These are phyloP conservation scores for Habrosyne pyritoides DNA, from an alignment of 2,888 invertebrate species.

Conservation along the genomic window DNA sequence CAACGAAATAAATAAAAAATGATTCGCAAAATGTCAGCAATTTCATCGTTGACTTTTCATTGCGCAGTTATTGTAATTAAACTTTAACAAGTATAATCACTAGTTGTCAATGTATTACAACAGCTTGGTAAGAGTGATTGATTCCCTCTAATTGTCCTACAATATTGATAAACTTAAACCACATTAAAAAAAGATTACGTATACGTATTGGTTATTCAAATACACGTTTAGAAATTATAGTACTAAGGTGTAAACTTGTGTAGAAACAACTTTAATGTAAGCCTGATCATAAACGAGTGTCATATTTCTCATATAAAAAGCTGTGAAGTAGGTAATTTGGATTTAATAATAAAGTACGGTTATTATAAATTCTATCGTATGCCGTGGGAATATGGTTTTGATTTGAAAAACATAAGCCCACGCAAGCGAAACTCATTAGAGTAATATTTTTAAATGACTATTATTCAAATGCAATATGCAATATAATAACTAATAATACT, in stretches of 20 bases:
- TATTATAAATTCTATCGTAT: background rate
- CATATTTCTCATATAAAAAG: background rate
- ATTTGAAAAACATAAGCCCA: background rate
- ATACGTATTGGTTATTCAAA: constrained; percentile 2
- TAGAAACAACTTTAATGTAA: background rate
- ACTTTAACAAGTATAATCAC: constrained; percentile 31
- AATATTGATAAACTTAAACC: constrained; percentile 3
- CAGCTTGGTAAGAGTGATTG: constrained; percentile 33
- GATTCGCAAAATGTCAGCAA: background rate
- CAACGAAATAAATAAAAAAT: background rate
- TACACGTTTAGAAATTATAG: background rate
- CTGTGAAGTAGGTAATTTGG: background rate
- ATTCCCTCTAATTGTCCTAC: constrained; percentile 27
- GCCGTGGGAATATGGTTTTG: background rate
- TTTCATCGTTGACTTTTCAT: constrained; percentile 1
- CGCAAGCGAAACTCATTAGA: background rate
- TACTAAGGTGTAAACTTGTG: background rate
- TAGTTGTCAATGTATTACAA: constrained; percentile 34
- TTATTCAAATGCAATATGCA: background rate
- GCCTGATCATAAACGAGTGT: background rate
- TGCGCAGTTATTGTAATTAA: constrained; percentile 23
- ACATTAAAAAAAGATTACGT: background rate
- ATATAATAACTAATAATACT: background rate
- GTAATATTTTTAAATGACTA: background rate
- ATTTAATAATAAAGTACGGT: background rate